Percentiles rank a stretch among this genome's conserved stretches.
Evolutionary conservation across 2,888 invertebrate species (phyloP).

Genomic region (Glomeris marginata): DNA sequence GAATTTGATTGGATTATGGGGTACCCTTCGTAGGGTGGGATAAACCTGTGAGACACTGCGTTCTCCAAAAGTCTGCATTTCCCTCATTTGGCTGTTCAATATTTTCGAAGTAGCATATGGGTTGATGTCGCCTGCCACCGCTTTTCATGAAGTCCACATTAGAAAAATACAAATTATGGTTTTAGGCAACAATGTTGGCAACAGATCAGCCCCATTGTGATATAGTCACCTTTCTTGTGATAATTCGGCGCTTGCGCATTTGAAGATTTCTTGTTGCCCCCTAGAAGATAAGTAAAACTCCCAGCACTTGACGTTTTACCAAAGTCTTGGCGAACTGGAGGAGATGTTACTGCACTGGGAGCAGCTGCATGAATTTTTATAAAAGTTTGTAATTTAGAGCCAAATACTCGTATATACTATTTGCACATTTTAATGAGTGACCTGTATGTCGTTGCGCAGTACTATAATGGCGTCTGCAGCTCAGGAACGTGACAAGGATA

Average conservation of each 20-base stretch:
- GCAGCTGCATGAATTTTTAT: background rate
- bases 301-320: conserved; percentile 13
- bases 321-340: background rate
- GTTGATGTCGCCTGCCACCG: conserved; percentile 11
- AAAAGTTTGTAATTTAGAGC: background rate
- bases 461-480: background rate
- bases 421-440: background rate
- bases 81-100: conserved; percentile 11
- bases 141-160: background rate
- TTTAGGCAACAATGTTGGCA: background rate
- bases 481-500: conserved; percentile 1
- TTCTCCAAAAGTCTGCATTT: conserved; percentile 15
- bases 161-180: conserved; percentile 2
- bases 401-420: background rate
- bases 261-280: conserved; percentile 5
- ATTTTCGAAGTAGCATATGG: conserved; percentile 15
- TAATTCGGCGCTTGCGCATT: background rate
- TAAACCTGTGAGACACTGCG: conserved; percentile 10
- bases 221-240: background rate
- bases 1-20: background rate
- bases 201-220: background rate
- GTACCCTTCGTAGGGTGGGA: conserved; percentile 10
- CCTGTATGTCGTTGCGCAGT: background rate
- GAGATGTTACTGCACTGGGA: background rate
- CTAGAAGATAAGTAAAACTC: conserved; percentile 13